Percentiles rank a stretch among this genome's conserved stretches.
Conservation (phyloP, 1,140 invertebrate genomes). For the Drosophila tropicalis region DNA sequence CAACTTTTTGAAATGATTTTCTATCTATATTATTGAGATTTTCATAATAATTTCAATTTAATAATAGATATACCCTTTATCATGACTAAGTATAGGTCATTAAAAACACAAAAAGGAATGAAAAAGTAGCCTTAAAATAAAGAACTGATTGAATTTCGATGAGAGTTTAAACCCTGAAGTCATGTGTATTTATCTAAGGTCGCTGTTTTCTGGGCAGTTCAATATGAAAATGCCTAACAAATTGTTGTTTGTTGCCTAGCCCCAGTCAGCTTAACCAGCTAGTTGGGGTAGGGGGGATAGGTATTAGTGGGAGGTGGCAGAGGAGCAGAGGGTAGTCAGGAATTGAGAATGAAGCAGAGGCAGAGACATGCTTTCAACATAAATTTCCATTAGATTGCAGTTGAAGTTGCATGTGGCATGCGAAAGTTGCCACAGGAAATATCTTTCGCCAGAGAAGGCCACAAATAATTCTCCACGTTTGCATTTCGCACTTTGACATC, state of each 20-base stretch:
- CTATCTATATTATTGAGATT: no score
- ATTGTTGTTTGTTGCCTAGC: slow-evolving; percentile 59
- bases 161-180: neutral
- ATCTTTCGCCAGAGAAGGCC: slow-evolving; percentile 69
- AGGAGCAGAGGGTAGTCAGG: neutral
- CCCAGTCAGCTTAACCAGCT: slow-evolving; percentile 51
- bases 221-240: slow-evolving; percentile 76
- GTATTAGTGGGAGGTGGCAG: neutral
- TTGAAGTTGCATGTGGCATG: slow-evolving; percentile 75
- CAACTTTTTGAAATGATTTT: no score
- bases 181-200: slow-evolving; percentile 50
- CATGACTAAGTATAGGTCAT: no score
- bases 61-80: no score
- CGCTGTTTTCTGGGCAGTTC: slow-evolving; percentile 59
- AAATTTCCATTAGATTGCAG: slow-evolving; percentile 80
- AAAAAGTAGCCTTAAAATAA: no score
- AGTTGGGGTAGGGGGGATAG: slow-evolving; percentile 17
- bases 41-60: no score
- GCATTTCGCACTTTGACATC: slow-evolving; percentile 78
- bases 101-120: no score
- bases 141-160: no score
- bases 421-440: slow-evolving; percentile 75
- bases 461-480: slow-evolving; percentile 80
- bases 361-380: slow-evolving; percentile 74
- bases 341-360: slow-evolving; percentile 16